Base-by-base conservation (phyloP, 2,888 invertebrate genomes). In the Drosophila neonasuta region DNA sequence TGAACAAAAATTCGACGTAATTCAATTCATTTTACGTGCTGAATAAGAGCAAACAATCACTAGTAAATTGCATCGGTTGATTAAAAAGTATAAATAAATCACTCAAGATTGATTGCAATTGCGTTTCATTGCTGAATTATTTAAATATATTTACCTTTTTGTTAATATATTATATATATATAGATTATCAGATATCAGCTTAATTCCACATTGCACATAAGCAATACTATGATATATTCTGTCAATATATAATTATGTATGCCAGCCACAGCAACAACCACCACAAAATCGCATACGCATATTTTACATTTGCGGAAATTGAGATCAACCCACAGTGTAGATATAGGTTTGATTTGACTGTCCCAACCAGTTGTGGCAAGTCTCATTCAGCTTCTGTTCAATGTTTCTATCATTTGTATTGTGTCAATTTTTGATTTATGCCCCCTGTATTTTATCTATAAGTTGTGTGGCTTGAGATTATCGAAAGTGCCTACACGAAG, bases 401-500 rank as follows among this genome's bases (percentile, higher is more conserved):
- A 32, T 64, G 44, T 52, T 42, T 46, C 45, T 20, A 70, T 64
- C 48, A 48, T 56, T 68, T 68, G 55, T 55, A 34, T 48, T 55
- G 51, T 77, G 69, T 34, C 74, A 68, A 61, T 68, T 60, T 69
- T 46, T 80, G 67, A 73, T 79, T 79, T 79, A 73, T 79, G 63
- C 24, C 17, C 24, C 15, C 15, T 15, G 57, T 68, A 63, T 75
- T 42, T 57, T n/a, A 51, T 45, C 7, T 45, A 15, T n/a, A 54
- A 52, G 48, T 55, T 44, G 52, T 42, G 36, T 2, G 32, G 9
- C 11, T 50, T 30, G 1, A 36, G 46, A 46, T 32, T 15, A 24
- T 17, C 13, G 4, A 34, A 52, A 52, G 24, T 57, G 76, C 60
- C 60, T 49, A 59, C 72, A 58, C 46, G 46, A 41, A 1, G 7